Base-by-base conservation (phyloP, 2,888 invertebrate genomes). In the Syritta pipiens region DNA sequence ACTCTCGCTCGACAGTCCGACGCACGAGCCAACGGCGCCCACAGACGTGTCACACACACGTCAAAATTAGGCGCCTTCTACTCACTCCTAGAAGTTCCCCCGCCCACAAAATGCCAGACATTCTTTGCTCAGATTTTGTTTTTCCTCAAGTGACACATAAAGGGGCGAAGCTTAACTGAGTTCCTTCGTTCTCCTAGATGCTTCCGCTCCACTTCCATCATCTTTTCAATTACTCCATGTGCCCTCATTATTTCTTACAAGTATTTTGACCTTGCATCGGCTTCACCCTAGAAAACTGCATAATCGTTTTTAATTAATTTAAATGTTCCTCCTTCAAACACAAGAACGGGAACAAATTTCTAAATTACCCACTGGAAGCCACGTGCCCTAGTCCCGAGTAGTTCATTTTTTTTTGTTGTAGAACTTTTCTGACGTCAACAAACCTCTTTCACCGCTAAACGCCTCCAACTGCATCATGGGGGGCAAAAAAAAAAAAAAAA, bases 271-370 rank as follows among this genome's bases (percentile, higher is more conserved):
- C 37, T 67, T 40, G 17, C 44, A 44, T 32, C 6, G 24, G 22
- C 20, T 19, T 14, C n/a, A 32, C 4, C 1, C 1, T 17, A 17
- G 12, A 28, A 28, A 55, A 26, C 42, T 44, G 26, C 48, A 68
- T 68, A 75, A 68, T 55, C 40, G 28, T 48, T 30, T 44, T 32
- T 55, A 75, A 75, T 75, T 69, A 69, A 49, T 57, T 35, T 48
- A 44, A 44, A 62, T 55, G 35, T 53, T 55, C 49, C 24, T 69
- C 55, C 35, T 26, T 4, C 22, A 42, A 59, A 5, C 24, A 2
- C n/a, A 42, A 24, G 14, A 40, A 24, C 1, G 42, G 10, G 17
- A 48, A 22, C 22, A 49, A 37, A 20, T 22, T 49, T 46, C 17
- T 20, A 53, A 62, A 55, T 49, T 60, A 48, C 53, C 42, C 60